Conservation (phyloP, 2,888 invertebrate species). For the Acronicta leporina region DNA sequence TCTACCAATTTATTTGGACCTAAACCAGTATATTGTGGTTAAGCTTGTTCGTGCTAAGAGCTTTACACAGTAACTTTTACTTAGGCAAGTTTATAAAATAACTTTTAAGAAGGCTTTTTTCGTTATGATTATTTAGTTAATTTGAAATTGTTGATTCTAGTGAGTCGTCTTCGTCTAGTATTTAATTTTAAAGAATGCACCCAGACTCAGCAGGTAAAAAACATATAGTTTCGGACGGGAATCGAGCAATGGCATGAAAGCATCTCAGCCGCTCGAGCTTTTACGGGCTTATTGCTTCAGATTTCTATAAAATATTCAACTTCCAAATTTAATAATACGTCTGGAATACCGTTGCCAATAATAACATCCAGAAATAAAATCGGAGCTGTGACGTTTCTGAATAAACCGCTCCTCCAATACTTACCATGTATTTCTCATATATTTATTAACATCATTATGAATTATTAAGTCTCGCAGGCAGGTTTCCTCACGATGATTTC, state of each 20-base stretch:
- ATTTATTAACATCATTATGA: no score
- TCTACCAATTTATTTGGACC: constrained; percentile 22
- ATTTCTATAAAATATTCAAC: constrained; percentile 21
- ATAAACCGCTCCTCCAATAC: neutral
- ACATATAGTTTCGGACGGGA: neutral
- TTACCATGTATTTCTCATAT: no score
- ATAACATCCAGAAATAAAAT: constrained; percentile 38
- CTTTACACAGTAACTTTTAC: constrained; percentile 31
- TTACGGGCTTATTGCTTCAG: constrained; percentile 2
- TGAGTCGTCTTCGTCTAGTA: no score
- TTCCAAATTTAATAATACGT: constrained; percentile 16
- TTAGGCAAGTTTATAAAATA: constrained; percentile 4
- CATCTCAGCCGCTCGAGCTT: neutral
- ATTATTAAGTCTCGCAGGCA: no score
- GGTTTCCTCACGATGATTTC: no score
- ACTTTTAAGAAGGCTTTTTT: no score
- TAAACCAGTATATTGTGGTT: constrained; percentile 22
- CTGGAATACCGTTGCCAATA: constrained; percentile 29
- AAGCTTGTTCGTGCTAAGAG: constrained; percentile 29
- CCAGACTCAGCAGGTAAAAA: no score
- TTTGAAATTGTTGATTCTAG: no score
- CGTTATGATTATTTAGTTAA: no score
- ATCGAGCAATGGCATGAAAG: neutral
- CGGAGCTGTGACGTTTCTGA: constrained; percentile 26
- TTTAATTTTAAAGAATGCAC: no score